Percentiles rank a stretch among this genome's conserved stretches.
Conservation (phyloP, 2,113 vertebrate species). For the Etia nguti region DNA sequence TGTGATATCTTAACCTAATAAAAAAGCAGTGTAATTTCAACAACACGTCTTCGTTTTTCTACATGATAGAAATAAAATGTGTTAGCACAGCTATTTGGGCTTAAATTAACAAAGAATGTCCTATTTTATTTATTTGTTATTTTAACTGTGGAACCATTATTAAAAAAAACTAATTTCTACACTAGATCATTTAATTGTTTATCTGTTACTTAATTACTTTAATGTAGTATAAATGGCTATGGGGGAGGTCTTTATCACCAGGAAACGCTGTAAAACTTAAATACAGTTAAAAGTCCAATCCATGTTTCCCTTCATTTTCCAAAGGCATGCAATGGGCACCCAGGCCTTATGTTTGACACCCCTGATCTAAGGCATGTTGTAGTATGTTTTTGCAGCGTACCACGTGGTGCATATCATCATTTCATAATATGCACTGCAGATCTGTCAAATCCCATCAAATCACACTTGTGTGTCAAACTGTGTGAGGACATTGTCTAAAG, state of each 20-base stretch:
- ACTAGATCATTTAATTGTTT: background rate
- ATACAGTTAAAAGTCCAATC: background rate
- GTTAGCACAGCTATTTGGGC: background rate
- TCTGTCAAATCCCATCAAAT: conserved; percentile 7
- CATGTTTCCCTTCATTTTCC: background rate
- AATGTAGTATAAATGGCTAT: background rate
- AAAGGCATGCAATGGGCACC: background rate
- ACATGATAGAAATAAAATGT: background rate
- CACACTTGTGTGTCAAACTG: background rate
- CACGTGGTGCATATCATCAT: background rate
- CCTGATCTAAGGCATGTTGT: background rate
- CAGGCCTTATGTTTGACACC: background rate
- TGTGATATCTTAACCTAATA: background rate
- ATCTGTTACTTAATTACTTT: background rate
- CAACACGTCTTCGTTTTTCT: background rate
- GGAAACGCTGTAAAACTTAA: background rate
- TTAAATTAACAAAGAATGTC: background rate
- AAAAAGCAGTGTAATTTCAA: background rate
- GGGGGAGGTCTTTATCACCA: background rate
- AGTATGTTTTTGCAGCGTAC: background rate
- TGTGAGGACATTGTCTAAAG: background rate
- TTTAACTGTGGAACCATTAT: too few species aligned
- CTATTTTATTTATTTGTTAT: background rate
- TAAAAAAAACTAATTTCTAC: too few species aligned
- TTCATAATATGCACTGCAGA: background rate